Conservation (phyloP, 2,113 vertebrate genomes). For the Corythornis madagascariensis region DNA sequence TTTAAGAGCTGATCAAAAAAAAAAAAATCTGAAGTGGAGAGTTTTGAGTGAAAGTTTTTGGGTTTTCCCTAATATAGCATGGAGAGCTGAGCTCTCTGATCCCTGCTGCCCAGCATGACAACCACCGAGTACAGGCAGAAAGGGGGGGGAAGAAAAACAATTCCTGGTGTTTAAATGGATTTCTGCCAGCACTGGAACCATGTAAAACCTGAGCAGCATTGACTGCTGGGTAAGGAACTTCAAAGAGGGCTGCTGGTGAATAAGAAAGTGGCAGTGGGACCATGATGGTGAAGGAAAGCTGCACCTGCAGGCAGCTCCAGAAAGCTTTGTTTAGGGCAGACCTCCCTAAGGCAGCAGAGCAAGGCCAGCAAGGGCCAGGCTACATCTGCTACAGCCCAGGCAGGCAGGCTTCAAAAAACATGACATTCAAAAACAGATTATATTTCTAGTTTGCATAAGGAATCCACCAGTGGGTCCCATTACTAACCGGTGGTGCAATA, state of each 20-base stretch:
- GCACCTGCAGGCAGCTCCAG: not conserved
- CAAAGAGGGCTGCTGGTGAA: not conserved
- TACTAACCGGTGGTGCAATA: not conserved
- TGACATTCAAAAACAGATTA: not conserved
- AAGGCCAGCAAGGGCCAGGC: not conserved
- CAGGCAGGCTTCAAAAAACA: not conserved
- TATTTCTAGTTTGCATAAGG: not conserved
- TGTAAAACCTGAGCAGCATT: not conserved
- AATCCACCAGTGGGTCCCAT: not conserved
- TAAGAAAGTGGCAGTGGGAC: not conserved
- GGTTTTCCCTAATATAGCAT: not conserved
- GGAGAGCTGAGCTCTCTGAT: not conserved
- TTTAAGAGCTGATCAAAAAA: not conserved
- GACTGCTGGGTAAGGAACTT: not conserved
- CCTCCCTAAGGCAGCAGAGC: not conserved
- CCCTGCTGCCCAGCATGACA: not conserved
- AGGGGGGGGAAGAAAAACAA: no score
- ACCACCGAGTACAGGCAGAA: not conserved
- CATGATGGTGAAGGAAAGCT: fast-evolving
- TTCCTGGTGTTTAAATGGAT: not conserved
- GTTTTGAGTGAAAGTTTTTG: not conserved
- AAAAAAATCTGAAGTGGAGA: not conserved
- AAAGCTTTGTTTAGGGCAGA: not conserved
- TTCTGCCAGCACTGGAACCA: not conserved
- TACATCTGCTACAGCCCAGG: not conserved